Evolutionary conservation across 2,888 invertebrate genomes (phyloP).

Genomic region (Ophraella communa): DNA sequence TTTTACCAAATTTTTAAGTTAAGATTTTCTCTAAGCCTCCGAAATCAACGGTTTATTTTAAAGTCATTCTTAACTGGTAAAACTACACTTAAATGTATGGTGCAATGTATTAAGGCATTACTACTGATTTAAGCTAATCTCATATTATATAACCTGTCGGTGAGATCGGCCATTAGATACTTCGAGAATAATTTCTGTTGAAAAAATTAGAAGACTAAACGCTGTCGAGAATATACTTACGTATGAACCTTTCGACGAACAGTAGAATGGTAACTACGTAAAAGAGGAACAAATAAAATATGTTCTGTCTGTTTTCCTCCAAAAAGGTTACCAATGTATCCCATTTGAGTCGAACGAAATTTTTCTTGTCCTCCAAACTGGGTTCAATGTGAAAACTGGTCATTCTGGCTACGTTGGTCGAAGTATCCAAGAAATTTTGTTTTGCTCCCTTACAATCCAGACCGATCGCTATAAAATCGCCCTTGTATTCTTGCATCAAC

Average conservation of each 20-base stretch:
- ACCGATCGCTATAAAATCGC: slow-evolving; percentile 93
- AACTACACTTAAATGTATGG: too few relatives aligned
- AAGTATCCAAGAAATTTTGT: slow-evolving; percentile 92
- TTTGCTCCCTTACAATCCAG: slow-evolving; percentile 94
- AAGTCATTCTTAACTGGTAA: too few relatives aligned
- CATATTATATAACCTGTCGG: too few relatives aligned
- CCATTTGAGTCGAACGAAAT: slow-evolving; percentile 81
- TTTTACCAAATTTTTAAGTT: too few relatives aligned
- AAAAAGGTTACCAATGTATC: slow-evolving; percentile 88
- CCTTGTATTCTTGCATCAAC: slow-evolving; percentile 97
- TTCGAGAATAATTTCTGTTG: too few relatives aligned
- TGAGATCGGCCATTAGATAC: too few relatives aligned
- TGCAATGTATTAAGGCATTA: too few relatives aligned
- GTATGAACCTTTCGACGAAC: slow-evolving; percentile 95
- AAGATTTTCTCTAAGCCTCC: too few relatives aligned
- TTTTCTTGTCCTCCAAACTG: slow-evolving; percentile 71
- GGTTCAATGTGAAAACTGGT: slow-evolving; percentile 92
- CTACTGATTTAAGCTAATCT: too few relatives aligned
- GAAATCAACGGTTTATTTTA: too few relatives aligned
- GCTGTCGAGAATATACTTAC: too few relatives aligned
- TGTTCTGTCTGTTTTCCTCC: slow-evolving; percentile 95
- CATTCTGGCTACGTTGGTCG: slow-evolving; percentile 94
- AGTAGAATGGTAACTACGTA: slow-evolving; percentile 92
- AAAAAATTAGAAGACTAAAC: too few relatives aligned
- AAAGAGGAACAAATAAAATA: slow-evolving; percentile 93